Percentiles rank a stretch among this genome's conserved stretches.
Evolutionary conservation across 2,888 invertebrate species (phyloP).

Genomic region (Trichogramma evanescens): DNA sequence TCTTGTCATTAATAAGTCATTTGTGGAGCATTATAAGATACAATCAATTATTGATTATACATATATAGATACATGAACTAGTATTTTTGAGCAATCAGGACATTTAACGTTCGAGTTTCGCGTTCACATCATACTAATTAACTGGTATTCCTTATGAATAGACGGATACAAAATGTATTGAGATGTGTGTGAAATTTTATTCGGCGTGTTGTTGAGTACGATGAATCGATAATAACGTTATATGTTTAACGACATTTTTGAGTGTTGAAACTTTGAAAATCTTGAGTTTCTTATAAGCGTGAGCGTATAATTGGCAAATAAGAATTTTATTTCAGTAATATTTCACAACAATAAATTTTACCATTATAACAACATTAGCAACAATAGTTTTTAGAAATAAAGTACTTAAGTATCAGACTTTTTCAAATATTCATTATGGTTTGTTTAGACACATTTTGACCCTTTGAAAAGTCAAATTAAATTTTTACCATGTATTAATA

Average conservation of each 20-base stretch:
- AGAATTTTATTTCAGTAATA: too few relatives aligned
- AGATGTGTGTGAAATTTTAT: constrained; percentile 32
- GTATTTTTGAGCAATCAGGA: constrained; percentile 40
- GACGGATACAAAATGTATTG: constrained; percentile 9
- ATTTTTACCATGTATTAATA: neutral
- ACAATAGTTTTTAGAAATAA: too few relatives aligned
- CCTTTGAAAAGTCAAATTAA: neutral
- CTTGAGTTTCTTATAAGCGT: constrained; percentile 23
- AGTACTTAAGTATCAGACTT: too few relatives aligned
- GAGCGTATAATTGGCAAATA: constrained; percentile 1
- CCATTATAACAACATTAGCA: too few relatives aligned
- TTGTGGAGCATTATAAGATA: neutral
- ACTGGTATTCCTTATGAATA: constrained; percentile 20
- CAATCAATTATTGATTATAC: constrained; percentile 8
- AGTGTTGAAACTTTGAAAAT: constrained; percentile 13
- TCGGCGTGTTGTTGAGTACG: constrained; percentile 28
- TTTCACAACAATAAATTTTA: too few relatives aligned
- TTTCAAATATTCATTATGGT: neutral
- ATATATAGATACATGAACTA: constrained; percentile 33
- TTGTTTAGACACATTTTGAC: neutral
- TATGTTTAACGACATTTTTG: constrained; percentile 23
- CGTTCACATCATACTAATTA: constrained; percentile 32
- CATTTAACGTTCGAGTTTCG: constrained; percentile 38
- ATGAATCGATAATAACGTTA: constrained; percentile 25
- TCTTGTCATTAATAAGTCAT: too few relatives aligned